Conservation (phyloP, 2,888 invertebrate genomes). For the Steinernema hermaphroditum region DNA sequence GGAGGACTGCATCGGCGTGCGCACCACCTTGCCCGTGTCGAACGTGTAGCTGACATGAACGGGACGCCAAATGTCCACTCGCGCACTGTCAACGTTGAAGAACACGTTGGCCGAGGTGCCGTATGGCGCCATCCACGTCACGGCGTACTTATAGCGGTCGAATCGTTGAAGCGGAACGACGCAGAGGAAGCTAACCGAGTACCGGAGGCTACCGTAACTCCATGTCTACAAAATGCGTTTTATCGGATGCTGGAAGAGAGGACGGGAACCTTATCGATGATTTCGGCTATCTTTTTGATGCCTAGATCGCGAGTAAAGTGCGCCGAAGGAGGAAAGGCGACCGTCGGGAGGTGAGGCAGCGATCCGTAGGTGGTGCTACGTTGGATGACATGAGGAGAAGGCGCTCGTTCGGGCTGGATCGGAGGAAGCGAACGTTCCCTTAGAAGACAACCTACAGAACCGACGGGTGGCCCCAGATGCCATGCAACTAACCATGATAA, state of each 20-base stretch:
- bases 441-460: background rate
- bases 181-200: slow-evolving; percentile 35
- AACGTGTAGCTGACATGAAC: slow-evolving; percentile 36
- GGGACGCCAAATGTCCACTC: slow-evolving; percentile 23
- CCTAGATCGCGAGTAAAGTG: slow-evolving; percentile 36
- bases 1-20: slow-evolving; percentile 18
- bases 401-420: background rate
- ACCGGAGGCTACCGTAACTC: slow-evolving; percentile 34
- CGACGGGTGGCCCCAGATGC: too few species aligned
- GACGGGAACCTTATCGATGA: slow-evolving; percentile 40
- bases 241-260: background rate
- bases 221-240: slow-evolving; percentile 34
- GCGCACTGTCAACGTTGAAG: slow-evolving; percentile 39
- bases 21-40: slow-evolving; percentile 29
- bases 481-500: too few species aligned
- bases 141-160: slow-evolving; percentile 36
- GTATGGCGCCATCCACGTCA: slow-evolving; percentile 24
- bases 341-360: background rate
- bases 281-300: slow-evolving; percentile 36
- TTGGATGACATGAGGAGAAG: background rate
- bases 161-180: slow-evolving; percentile 21
- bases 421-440: background rate
- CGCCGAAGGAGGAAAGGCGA: background rate
- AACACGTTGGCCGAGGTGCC: slow-evolving; percentile 32
- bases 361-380: slow-evolving; percentile 8